Conservation (phyloP, 2,113 vertebrate species). For the Pycnonotus jocosus region DNA sequence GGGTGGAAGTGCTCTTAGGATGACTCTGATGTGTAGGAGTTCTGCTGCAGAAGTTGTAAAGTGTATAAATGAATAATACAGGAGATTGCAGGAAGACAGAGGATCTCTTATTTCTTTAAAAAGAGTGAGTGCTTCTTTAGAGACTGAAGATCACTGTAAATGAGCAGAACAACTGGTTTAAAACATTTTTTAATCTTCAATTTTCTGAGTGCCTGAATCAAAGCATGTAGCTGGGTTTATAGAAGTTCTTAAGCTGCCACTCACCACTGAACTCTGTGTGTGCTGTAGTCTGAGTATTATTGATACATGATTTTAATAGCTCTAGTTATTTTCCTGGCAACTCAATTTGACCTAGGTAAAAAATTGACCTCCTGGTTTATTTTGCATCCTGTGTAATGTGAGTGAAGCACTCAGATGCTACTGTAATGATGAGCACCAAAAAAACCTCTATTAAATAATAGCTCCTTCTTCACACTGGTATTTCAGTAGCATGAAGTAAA, state of each 20-base stretch:
- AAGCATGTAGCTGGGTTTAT: background rate
- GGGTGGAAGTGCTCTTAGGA: constrained; percentile 8
- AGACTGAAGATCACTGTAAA: background rate
- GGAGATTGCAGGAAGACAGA: background rate
- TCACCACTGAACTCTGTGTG: background rate
- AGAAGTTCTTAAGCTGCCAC: background rate
- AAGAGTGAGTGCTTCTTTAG: background rate
- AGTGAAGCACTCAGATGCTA: background rate
- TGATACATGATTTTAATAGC: background rate
- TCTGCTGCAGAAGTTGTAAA: constrained; percentile 29
- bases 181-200: background rate
- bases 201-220: background rate
- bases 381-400: background rate
- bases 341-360: background rate
- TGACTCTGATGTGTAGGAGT: constrained; percentile 15
- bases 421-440: background rate
- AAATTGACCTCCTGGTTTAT: background rate
- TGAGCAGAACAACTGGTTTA: background rate
- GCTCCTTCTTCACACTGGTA: background rate
- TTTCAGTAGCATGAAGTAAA: background rate
- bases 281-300: background rate
- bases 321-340: background rate
- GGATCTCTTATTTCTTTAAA: background rate
- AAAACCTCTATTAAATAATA: background rate
- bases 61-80: constrained; percentile 4